A percentile compares a stretch with the other conserved stretches of the same genome.
Conservation (phyloP, 1,140 invertebrate species). For the Drosophila santomea region DNA sequence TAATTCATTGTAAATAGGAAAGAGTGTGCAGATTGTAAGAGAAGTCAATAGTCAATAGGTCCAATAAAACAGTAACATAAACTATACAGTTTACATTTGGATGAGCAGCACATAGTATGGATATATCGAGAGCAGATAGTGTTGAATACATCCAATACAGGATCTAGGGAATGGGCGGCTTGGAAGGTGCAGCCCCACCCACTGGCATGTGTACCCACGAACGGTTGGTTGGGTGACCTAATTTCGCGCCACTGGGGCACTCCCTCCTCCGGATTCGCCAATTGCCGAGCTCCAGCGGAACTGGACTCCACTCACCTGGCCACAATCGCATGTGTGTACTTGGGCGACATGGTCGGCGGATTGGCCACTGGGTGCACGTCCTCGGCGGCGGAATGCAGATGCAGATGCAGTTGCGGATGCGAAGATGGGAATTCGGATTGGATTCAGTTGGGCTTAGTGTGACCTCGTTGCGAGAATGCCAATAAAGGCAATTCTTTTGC, state of each 20-base stretch:
- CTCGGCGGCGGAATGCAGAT: constrained; percentile 10
- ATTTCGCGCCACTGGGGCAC: constrained; percentile 14
- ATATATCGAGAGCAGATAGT: background rate
- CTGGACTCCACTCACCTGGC: constrained; percentile 59
- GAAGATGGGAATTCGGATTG: constrained; percentile 22
- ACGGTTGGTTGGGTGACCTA: constrained; percentile 23
- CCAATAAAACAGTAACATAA: no score
- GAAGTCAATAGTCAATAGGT: no score
- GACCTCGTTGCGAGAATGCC: background rate
- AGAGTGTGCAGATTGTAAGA: no score
- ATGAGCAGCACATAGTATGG: background rate
- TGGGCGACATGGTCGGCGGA: constrained; percentile 59
- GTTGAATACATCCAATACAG: background rate
- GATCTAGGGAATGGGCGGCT: background rate
- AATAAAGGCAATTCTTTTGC: background rate
- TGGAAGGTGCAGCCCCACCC: constrained; percentile 22
- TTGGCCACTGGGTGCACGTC: constrained; percentile 27
- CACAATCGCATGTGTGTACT: constrained; percentile 77
- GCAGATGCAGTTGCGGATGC: constrained; percentile 8
- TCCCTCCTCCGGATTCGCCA: constrained; percentile 18
- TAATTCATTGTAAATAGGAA: no score
- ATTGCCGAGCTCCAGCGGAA: background rate
- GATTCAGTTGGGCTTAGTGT: constrained; percentile 22
- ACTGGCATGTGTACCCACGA: constrained; percentile 31
- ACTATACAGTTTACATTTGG: no score